Evolutionary conservation across 1,140 invertebrate genomes (phyloP).

Genomic region (Geopemphigus sp.): DNA sequence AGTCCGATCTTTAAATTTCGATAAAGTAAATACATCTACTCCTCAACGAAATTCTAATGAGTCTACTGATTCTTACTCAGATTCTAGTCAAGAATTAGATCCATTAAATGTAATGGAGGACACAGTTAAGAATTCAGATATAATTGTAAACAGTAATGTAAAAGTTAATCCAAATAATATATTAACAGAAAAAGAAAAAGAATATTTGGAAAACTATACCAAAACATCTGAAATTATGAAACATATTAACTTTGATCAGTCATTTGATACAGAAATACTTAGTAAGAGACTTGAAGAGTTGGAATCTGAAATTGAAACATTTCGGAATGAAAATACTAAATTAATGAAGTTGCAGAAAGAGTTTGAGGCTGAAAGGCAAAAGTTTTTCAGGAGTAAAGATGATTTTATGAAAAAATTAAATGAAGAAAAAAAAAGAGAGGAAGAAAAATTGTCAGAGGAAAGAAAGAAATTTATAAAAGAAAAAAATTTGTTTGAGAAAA

Average conservation of each 20-base stretch:
- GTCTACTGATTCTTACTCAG: conserved; percentile 25
- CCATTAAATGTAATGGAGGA: conserved; percentile 33
- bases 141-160: not conserved
- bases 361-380: conserved; percentile 56
- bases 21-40: conserved; percentile 27
- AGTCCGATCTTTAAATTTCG: conserved; percentile 39
- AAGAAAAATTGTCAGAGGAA: conserved; percentile 61
- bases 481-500: conserved; percentile 56
- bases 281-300: conserved; percentile 61
- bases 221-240: not conserved
- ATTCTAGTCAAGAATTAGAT: conserved; percentile 33
- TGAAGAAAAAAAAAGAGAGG: conserved; percentile 63
- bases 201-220: conserved; percentile 48
- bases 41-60: conserved; percentile 4
- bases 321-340: conserved; percentile 65
- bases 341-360: conserved; percentile 56
- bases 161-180: not conserved
- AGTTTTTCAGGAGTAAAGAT: conserved; percentile 45
- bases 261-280: conserved; percentile 42
- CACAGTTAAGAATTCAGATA: not conserved
- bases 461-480: conserved; percentile 66
- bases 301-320: conserved; percentile 68
- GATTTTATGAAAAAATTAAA: conserved; percentile 54
- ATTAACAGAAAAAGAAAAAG: conserved; percentile 44
- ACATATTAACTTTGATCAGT: conserved; percentile 18